phyloP scores from a whole-genome alignment of 2,888 invertebrate species.

The Frankliniella intonsa region DNA sequence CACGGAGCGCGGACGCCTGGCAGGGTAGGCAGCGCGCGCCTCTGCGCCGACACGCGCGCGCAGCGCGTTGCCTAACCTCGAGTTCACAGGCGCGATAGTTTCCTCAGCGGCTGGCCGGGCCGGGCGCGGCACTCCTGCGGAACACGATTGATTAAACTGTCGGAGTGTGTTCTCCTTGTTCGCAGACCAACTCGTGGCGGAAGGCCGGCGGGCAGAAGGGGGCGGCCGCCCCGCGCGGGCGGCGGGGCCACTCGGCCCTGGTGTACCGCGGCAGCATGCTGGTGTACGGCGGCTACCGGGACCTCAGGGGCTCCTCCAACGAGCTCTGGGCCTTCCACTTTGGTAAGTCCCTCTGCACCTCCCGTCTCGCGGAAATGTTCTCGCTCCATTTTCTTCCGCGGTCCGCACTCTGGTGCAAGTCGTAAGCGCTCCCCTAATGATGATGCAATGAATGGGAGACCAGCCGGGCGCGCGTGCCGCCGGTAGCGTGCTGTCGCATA shows the following conservation, averaged over 20 bases:
- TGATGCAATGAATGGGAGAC: background rate
- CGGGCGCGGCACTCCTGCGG: background rate
- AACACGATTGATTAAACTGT: background rate
- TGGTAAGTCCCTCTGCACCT: too few relatives aligned
- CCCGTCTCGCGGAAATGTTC: too few relatives aligned
- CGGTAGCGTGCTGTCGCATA: too few relatives aligned
- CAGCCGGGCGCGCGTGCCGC: too few relatives aligned
- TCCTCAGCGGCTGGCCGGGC: background rate
- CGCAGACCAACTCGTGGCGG: slow-evolving; percentile 55
- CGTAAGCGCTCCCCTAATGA: background rate
- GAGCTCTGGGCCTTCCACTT: slow-evolving; percentile 87
- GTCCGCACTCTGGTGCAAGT: background rate
- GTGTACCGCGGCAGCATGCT: slow-evolving; percentile 73
- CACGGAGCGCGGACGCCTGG: background rate
- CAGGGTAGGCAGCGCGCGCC: background rate
- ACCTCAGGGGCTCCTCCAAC: slow-evolving; percentile 74
- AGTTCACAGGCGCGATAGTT: background rate
- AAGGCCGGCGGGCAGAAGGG: slow-evolving; percentile 56
- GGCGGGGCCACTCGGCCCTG: slow-evolving; percentile 78
- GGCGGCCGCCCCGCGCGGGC: slow-evolving; percentile 62
- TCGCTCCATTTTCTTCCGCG: too few relatives aligned
- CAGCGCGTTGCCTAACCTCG: background rate
- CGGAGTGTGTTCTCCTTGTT: slow-evolving; percentile 41
- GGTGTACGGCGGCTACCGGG: slow-evolving; percentile 83
- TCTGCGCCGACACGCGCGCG: background rate